phyloP scores from a whole-genome alignment of 2,113 vertebrate genomes.

The Leptosomus discolor region DNA sequence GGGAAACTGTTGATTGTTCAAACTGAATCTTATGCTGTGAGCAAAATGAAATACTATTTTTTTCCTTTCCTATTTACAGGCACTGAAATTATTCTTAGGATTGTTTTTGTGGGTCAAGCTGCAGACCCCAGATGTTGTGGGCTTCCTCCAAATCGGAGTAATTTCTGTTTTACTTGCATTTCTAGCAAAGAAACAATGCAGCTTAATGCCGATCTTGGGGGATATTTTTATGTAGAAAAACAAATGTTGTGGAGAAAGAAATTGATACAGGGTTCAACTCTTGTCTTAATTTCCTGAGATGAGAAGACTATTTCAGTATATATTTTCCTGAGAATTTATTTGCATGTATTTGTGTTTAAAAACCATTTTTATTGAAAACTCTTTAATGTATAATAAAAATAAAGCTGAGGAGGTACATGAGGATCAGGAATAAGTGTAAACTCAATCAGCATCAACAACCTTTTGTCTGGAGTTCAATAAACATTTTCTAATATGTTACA shows the following conservation, averaged over 20 bases:
- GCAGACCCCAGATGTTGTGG: background rate
- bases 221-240: background rate
- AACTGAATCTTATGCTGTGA: background rate
- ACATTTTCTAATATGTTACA: background rate
- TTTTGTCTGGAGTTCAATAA: background rate
- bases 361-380: background rate
- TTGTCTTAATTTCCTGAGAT: background rate
- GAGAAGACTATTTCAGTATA: background rate
- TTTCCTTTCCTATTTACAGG: background rate
- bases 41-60: background rate
- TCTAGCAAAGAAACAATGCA: background rate
- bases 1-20: background rate
- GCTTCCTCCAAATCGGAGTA: background rate
- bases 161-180: background rate
- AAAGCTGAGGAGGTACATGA: background rate
- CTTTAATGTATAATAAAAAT: background rate
- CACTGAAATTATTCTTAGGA: background rate
- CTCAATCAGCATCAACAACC: background rate
- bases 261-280: background rate
- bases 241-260: background rate
- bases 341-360: background rate
- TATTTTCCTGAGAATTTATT: background rate
- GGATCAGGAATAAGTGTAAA: background rate
- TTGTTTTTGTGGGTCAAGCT: background rate
- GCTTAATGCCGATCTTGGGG: background rate